phyloP scores from a whole-genome alignment of 2,888 invertebrate species.

The Plemyria rubiginata region DNA sequence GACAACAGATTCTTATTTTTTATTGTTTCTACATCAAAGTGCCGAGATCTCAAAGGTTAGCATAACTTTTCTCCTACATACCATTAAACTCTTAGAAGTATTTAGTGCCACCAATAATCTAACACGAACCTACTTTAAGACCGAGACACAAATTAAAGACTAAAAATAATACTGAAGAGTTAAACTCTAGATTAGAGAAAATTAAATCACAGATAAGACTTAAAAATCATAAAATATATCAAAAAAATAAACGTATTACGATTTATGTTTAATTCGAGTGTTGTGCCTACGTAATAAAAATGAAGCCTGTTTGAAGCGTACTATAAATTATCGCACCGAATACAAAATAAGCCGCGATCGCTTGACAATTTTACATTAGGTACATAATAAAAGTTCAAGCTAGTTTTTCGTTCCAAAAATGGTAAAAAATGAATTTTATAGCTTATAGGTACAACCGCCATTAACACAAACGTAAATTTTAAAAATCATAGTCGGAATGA shows the following conservation, averaged over 20 bases:
- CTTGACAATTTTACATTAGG: too few species aligned
- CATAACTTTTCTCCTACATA: neutral
- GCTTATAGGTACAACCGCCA: too few species aligned
- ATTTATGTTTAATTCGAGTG: neutral
- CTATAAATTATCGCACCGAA: too few species aligned
- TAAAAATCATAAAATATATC: conserved; percentile 21
- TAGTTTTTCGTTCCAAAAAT: too few species aligned
- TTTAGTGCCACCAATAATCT: conserved; percentile 30
- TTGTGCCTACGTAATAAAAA: neutral
- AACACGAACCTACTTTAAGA: conserved; percentile 21
- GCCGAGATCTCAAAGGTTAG: too few species aligned
- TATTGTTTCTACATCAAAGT: neutral
- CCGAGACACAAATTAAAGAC: conserved; percentile 22
- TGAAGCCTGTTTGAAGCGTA: neutral
- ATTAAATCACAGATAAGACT: conserved; percentile 34
- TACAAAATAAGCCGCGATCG: too few species aligned
- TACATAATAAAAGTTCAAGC: too few species aligned
- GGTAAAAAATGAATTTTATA: too few species aligned
- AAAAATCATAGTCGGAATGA: neutral
- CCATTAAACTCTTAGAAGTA: conserved; percentile 11
- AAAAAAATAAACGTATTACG: neutral
- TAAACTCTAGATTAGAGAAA: conserved; percentile 21
- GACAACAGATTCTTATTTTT: neutral
- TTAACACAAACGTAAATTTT: too few species aligned
- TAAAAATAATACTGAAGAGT: conserved; percentile 37